Evolutionary conservation across 2,113 vertebrate genomes (phyloP).

Genomic region (Colistium nudipinnis): DNA sequence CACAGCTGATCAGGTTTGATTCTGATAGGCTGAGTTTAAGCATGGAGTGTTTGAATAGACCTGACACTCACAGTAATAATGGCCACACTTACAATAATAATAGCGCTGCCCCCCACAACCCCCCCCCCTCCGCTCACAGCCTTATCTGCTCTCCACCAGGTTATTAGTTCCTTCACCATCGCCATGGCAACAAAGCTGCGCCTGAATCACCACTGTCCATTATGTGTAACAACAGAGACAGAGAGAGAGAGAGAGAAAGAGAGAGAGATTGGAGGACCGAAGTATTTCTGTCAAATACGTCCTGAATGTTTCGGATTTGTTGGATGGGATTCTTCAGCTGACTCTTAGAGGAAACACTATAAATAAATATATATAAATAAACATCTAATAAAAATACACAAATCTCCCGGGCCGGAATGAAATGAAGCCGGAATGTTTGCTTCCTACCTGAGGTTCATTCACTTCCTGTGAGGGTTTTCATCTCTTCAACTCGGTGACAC

Average conservation of each 20-base stretch:
- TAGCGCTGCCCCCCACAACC: slow-evolving; percentile 26
- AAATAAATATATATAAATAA: too few relatives aligned
- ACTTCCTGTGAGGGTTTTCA: too few relatives aligned
- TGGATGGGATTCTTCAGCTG: too few relatives aligned
- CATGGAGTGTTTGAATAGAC: slow-evolving; percentile 10
- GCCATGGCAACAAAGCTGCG: slow-evolving; percentile 82
- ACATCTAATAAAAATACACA: too few relatives aligned
- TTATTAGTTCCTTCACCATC: slow-evolving; percentile 82
- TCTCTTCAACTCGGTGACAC: slow-evolving; percentile 28
- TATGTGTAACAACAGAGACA: slow-evolving; percentile 69
- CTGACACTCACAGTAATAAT: slow-evolving; percentile 23
- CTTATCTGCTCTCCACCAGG: slow-evolving; percentile 79
- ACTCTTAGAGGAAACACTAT: too few relatives aligned
- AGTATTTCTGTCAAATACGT: too few relatives aligned
- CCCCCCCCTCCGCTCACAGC: slow-evolving; percentile 51
- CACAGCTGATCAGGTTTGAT: not conserved
- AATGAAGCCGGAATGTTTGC: too few relatives aligned
- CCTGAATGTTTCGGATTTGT: too few relatives aligned
- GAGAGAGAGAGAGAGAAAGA: not conserved
- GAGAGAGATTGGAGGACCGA: too few relatives aligned
- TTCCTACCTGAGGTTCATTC: too few relatives aligned
- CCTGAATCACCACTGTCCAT: slow-evolving; percentile 70
- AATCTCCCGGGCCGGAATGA: too few relatives aligned
- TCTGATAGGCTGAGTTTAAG: not conserved
- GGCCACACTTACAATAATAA: slow-evolving; percentile 11